These are phyloP conservation scores for Anthopleura xanthogrammica DNA, from an alignment of 92 coral and sea anemone species.

Conservation along the genomic window DNA sequence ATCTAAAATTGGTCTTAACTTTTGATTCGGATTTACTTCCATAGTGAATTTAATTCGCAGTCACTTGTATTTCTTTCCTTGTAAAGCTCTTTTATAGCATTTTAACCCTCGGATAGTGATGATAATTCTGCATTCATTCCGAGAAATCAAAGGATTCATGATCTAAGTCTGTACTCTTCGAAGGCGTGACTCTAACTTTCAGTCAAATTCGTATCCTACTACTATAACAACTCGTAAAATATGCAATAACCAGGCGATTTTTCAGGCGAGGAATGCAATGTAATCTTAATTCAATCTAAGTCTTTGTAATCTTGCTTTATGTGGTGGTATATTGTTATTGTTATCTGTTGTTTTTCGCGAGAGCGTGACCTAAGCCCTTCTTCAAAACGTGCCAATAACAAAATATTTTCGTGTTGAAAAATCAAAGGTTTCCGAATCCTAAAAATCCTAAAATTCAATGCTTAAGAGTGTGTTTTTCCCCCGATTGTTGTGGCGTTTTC, in stretches of 20 bases:
- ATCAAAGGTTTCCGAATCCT: background rate
- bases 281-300: background rate
- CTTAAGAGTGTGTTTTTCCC: background rate
- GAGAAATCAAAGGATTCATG: background rate
- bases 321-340: background rate
- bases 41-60: background rate
- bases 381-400: background rate
- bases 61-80: background rate
- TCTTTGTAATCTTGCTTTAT: background rate
- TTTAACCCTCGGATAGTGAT: background rate
- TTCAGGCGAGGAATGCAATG: background rate
- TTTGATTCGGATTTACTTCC: background rate
- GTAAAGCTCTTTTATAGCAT: background rate
- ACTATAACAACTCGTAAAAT: background rate
- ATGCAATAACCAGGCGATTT: background rate
- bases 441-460: background rate
- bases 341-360: background rate
- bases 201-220: background rate
- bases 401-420: background rate
- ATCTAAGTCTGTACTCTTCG: background rate
- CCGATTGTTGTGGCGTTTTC: background rate
- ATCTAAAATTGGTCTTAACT: background rate
- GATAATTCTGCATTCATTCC: background rate
- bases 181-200: background rate
- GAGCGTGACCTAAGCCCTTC: background rate